phyloP scores from a whole-genome alignment of 2,797 vertebrate genomes.

The Argentina silus region DNA sequence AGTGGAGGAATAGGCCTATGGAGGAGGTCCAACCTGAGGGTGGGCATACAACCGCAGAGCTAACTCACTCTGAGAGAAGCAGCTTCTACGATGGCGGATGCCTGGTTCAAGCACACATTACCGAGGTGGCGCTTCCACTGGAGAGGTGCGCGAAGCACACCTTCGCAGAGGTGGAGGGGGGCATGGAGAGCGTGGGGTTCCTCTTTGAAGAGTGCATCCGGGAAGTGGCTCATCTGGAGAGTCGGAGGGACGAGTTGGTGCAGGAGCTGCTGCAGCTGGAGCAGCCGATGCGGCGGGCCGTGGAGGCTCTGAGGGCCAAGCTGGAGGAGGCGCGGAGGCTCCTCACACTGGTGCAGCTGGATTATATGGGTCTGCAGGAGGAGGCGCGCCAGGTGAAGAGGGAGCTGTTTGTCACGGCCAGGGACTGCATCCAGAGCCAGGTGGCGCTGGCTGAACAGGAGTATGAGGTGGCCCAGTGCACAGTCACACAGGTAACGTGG shows the following conservation, averaged over 20 bases:
- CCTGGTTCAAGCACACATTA: background rate
- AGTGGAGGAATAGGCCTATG: background rate
- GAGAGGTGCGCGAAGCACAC: conserved; percentile 34
- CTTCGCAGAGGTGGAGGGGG: conserved; percentile 1
- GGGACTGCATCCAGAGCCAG: conserved; percentile 88
- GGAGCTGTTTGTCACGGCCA: conserved; percentile 83
- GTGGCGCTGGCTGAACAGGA: conserved; percentile 80
- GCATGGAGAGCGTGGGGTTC: conserved; percentile 71
- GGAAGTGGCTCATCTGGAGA: conserved; percentile 81
- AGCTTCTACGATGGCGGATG: no score
- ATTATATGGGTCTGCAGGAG: conserved; percentile 78
- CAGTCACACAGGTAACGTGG: conserved; percentile 62
- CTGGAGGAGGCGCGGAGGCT: conserved; percentile 74
- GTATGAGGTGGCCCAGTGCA: conserved; percentile 84
- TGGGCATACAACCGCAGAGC: conserved; percentile 1
- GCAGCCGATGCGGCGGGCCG: conserved; percentile 81
- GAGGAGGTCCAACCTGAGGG: conserved; percentile 14
- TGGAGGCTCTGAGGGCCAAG: conserved; percentile 79
- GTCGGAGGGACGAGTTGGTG: conserved; percentile 81
- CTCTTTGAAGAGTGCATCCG: conserved; percentile 85
- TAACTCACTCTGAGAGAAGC: background rate
- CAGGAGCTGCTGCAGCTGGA: conserved; percentile 80
- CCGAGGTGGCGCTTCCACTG: background rate
- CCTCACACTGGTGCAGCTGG: conserved; percentile 81
- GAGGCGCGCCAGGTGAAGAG: conserved; percentile 85